These are phyloP conservation scores for Magallana ariakensis DNA, from an alignment of 1,140 invertebrate species.

Conservation along the genomic window DNA sequence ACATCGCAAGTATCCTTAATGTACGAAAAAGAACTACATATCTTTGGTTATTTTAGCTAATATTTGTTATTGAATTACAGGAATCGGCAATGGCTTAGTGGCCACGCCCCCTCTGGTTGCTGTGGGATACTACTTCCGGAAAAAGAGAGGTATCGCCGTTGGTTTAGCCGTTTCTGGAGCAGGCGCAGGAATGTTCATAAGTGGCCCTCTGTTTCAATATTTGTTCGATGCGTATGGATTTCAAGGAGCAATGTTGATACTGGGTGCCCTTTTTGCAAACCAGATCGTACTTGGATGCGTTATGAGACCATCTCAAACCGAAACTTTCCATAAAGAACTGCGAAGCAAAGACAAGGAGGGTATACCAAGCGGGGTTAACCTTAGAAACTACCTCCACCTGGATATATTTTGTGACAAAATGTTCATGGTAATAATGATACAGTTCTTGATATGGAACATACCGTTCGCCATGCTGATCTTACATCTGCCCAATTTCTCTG, in stretches of 20 bases:
- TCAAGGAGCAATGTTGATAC: slow-evolving; percentile 56
- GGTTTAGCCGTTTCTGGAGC: slow-evolving; percentile 56
- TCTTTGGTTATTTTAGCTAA: too few relatives aligned
- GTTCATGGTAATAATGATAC: slow-evolving; percentile 23
- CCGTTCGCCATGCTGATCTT: slow-evolving; percentile 46
- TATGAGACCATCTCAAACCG: slow-evolving; percentile 59
- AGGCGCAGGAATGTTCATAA: slow-evolving; percentile 59
- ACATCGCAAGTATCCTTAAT: too few relatives aligned
- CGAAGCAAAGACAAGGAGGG: background rate
- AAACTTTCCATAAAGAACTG: slow-evolving; percentile 35
- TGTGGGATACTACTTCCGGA: slow-evolving; percentile 59
- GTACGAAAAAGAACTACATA: too few relatives aligned
- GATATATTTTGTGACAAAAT: slow-evolving; percentile 39
- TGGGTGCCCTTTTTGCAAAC: slow-evolving; percentile 51
- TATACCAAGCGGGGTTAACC: background rate
- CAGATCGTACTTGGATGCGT: slow-evolving; percentile 53
- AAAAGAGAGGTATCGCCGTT: slow-evolving; percentile 49
- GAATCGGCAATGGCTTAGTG: slow-evolving; percentile 53
- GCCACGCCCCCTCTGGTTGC: slow-evolving; percentile 50
- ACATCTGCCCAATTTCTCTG: slow-evolving; percentile 58
- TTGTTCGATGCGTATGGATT: slow-evolving; percentile 57
- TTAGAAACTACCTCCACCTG: background rate
- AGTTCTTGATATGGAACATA: slow-evolving; percentile 44
- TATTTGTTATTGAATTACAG: background rate
- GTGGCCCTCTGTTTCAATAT: slow-evolving; percentile 54